Base-by-base conservation (phyloP, 1,140 invertebrate species). In the Drosophila tropicalis region DNA sequence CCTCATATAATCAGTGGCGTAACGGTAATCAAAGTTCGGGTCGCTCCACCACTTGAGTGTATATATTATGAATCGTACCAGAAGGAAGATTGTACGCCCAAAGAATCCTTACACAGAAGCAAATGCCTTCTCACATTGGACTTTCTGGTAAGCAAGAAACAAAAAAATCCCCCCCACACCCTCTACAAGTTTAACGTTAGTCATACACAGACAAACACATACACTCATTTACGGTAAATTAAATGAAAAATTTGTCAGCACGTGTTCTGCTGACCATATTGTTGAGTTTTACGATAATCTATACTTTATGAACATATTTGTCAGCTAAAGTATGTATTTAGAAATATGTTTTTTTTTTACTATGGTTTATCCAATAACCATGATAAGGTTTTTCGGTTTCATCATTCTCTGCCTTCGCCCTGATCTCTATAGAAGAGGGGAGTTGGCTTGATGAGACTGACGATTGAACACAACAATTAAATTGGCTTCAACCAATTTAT, bases 101-200 rank as follows among this genome's bases (percentile, higher is more conserved):
- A 87, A 87, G 72, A 91, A 91, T 82, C 87, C 90, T 32, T 91
- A 77, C 62, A 66, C 76, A 65, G 79, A 60, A 64, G 90, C 91
- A n/a, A 91, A 85, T 79, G 44, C 63, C 25, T 79, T 91, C 29
- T 91, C 90, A 73, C 74, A 78, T 60, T 91, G 87, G 85, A 91
- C 72, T 62, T 91, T 91, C 69, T 91, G 90, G 90, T 91, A 69
- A 90, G 90, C 29, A 29, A 29, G 29, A 29, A 29, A 29, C 0
- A 29, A 5, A 68, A 19, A 29, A 41, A 58, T 22, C 22, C 1
- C 1, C 6, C 25, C 12, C 19, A 19, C 44, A 19, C 44, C 41
- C n/a, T 17, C n/a, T 44, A 2, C 10, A 44, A 44, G 41, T 44
- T 1, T 51, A 22, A 2, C 67, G 54, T 78, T 78, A 76, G 62